Percentiles rank a stretch among this genome's conserved stretches.
These are phyloP conservation scores for Sylvilagus floridanus DNA, from an alignment of 2,797 vertebrate genomes.

Conservation along the genomic window DNA sequence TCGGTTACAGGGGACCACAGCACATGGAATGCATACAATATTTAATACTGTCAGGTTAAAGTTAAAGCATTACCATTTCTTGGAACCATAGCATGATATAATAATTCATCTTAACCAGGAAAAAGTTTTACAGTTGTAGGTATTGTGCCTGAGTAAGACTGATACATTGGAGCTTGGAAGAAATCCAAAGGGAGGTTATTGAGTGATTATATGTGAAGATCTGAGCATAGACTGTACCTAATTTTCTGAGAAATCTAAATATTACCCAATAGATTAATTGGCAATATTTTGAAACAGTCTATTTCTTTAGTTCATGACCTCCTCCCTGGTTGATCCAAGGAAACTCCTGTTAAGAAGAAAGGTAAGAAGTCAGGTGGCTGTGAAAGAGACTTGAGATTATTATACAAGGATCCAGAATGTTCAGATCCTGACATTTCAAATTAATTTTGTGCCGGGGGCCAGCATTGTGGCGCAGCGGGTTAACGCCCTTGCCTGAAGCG, in stretches of 20 bases:
- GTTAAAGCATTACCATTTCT: background rate
- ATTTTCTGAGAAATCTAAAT: background rate
- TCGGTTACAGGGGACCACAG: background rate
- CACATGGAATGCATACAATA: background rate
- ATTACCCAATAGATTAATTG: background rate
- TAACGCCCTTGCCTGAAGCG: no score
- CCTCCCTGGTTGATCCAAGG: background rate
- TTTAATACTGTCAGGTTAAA: background rate
- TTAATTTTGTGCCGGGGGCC: no score
- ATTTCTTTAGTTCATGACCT: background rate
- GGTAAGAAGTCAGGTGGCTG: background rate
- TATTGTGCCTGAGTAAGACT: background rate
- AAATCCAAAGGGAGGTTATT: background rate
- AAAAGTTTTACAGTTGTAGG: background rate
- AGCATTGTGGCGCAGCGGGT: no score
- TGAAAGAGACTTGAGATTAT: background rate
- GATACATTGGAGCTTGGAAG: background rate
- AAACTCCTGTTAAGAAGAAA: background rate
- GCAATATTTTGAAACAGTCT: background rate
- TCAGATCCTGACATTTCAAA: background rate
- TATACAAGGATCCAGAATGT: background rate
- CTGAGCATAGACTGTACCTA: background rate
- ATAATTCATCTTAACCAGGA: background rate
- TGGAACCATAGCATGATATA: background rate
- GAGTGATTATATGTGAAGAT: background rate